phyloP scores from a whole-genome alignment of 2,888 invertebrate genomes.

The Orthonychiurus folsomi region DNA sequence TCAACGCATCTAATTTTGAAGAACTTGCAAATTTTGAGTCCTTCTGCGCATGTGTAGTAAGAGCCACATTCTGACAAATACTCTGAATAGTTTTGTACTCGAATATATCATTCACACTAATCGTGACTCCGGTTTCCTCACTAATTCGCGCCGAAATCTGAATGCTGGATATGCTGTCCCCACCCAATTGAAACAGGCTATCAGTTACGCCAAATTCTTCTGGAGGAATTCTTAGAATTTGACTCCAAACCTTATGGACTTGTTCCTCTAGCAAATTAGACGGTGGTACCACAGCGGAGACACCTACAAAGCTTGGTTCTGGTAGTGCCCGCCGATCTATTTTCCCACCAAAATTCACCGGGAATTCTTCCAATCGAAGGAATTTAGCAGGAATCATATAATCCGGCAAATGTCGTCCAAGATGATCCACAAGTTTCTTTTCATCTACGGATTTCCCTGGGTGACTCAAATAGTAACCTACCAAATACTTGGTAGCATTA shows the following conservation, averaged over 20 bases:
- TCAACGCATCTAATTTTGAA: too few relatives aligned
- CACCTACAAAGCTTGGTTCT: too few relatives aligned
- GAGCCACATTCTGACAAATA: neutral
- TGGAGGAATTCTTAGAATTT: conserved; percentile 6
- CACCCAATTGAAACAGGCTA: conserved; percentile 13
- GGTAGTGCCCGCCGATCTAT: conserved; percentile 10
- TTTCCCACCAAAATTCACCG: conserved; percentile 12
- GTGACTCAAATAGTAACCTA: neutral
- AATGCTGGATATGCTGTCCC: conserved; percentile 12
- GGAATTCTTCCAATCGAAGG: neutral
- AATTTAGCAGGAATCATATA: conserved; percentile 4
- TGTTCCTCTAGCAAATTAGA: conserved; percentile 11
- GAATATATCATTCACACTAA: conserved; percentile 8
- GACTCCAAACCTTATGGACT: conserved; percentile 9
- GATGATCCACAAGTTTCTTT: neutral
- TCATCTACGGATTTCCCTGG: neutral
- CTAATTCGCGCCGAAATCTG: neutral
- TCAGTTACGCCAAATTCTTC: conserved; percentile 5
- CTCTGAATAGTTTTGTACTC: conserved; percentile 5
- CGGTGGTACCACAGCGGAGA: too few relatives aligned
- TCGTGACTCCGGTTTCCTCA: neutral
- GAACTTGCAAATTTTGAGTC: neutral
- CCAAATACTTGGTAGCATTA: neutral
- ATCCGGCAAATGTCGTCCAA: neutral
- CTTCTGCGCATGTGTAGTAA: neutral